Base-by-base conservation (phyloP, 2,797 vertebrate species). In the Darevskia mixta region DNA sequence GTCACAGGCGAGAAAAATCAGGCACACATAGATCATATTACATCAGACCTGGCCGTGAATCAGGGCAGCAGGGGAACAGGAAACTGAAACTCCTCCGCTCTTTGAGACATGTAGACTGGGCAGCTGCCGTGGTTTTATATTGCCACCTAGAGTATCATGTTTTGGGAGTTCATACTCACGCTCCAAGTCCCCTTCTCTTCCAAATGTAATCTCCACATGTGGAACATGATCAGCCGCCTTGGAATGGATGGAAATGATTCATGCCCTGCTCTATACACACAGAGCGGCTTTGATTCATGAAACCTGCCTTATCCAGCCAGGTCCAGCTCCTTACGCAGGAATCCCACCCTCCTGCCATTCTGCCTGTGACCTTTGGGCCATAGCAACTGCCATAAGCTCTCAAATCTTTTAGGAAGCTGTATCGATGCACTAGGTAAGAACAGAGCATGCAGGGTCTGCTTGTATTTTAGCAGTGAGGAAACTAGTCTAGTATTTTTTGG, bases 81-180 rank as follows among this genome's bases (percentile, higher is more conserved):
- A 80, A 88, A 75, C 7, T 85, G 58, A 29, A 81, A 89, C n/a
- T 38, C 67, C 41, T 66, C 23, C 29, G 27, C 49, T 76, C 32
- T 80, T 29, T 76, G 41, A 83, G 64, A 79, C 45, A 58, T 58
- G 66, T 55, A 85, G 17, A 29, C 66, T 76, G 58, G 78, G n/a
- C 83, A 79, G 78, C 69, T 73, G 83, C 69, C 38, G 11, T n/a
- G 69, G 83, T 85, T 89, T 89, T 84, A 75, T 38, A 89, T 81
- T 85, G 45, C 83, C 71, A 81, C 32, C 58, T 35, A 85, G 55
- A 49, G 79, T 85, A 81, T 80, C 78, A 55, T 55, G 76, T 85
- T 71, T 27, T 82, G 86, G 38, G 5, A 86, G 35, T 38, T 89
- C 69, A 81, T 49, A 49, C 27, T 41, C 32, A 55, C 55, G 78